These are phyloP conservation scores for Argentina silus DNA, from an alignment of 2,797 vertebrate genomes.

Conservation along the genomic window DNA sequence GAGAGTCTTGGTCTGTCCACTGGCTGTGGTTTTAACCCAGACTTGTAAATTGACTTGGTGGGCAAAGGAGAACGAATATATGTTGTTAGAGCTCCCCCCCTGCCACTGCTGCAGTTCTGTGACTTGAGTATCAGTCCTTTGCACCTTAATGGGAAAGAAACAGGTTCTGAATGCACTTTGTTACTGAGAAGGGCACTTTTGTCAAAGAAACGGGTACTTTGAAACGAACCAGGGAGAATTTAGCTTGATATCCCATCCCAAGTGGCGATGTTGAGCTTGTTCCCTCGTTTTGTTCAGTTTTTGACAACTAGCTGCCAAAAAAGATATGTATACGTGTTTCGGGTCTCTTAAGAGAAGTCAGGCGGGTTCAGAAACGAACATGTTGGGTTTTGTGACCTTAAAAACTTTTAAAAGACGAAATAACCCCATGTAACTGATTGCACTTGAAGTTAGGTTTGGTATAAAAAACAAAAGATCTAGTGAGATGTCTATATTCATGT, in stretches of 20 bases:
- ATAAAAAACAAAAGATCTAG: conserved; percentile 51
- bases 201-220: conserved; percentile 83
- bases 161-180: conserved; percentile 81
- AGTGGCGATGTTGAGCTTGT: conserved; percentile 48
- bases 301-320: conserved; percentile 76
- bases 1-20: conserved; percentile 26
- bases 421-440: conserved; percentile 70
- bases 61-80: conserved; percentile 27
- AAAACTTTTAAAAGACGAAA: conserved; percentile 45
- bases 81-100: conserved; percentile 16
- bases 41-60: conserved; percentile 2
- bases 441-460: conserved; percentile 77
- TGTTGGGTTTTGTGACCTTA: conserved; percentile 56
- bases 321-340: conserved; percentile 36
- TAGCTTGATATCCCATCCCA: conserved; percentile 55
- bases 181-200: conserved; percentile 79
- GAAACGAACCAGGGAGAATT: conserved; percentile 67
- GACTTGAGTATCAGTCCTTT: conserved; percentile 60
- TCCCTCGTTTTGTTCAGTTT: conserved; percentile 65
- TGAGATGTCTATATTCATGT: conserved; percentile 59
- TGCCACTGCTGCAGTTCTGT: conserved; percentile 50
- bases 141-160: conserved; percentile 75
- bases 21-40: conserved; percentile 36
- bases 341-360: conserved; percentile 45
- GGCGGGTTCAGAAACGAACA: conserved; percentile 31